These are phyloP conservation scores for Bovichtus diacanthus DNA, from an alignment of 2,797 vertebrate genomes.

Conservation along the genomic window DNA sequence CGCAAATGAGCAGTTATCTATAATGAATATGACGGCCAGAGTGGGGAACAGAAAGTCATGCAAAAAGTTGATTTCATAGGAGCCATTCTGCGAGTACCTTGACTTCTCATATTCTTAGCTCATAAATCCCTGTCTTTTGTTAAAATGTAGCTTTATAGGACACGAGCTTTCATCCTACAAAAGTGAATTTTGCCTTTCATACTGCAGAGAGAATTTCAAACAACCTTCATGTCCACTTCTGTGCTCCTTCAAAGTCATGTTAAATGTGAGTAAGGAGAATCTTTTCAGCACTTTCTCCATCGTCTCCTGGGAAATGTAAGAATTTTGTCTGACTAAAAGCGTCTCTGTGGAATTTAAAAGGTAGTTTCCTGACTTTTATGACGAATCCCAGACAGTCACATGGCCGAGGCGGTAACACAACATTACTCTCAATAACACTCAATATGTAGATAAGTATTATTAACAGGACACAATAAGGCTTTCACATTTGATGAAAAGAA, in stretches of 20 bases:
- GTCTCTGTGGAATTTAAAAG: slow-evolving; percentile 3
- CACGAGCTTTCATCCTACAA: neutral
- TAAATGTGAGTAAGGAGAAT: slow-evolving; percentile 26
- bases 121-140: neutral
- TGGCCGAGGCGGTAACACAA: neutral
- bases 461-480: neutral
- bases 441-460: neutral
- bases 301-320: slow-evolving; percentile 18
- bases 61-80: neutral
- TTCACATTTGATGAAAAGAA: neutral
- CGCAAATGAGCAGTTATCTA: neutral
- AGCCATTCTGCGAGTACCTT: neutral
- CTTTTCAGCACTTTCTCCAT: slow-evolving; percentile 17
- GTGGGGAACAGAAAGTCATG: neutral
- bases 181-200: neutral
- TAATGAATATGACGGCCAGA: too few species aligned
- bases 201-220: slow-evolving; percentile 17
- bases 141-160: neutral
- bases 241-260: slow-evolving; percentile 29
- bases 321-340: slow-evolving; percentile 42
- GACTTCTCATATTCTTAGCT: neutral
- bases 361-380: slow-evolving; percentile 30
- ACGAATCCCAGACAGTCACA: slow-evolving; percentile 12
- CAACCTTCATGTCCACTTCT: slow-evolving; percentile 5
- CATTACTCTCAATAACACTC: neutral